Evolutionary conservation across 2,797 vertebrate species (phyloP).

Genomic region (Tinamus major): DNA sequence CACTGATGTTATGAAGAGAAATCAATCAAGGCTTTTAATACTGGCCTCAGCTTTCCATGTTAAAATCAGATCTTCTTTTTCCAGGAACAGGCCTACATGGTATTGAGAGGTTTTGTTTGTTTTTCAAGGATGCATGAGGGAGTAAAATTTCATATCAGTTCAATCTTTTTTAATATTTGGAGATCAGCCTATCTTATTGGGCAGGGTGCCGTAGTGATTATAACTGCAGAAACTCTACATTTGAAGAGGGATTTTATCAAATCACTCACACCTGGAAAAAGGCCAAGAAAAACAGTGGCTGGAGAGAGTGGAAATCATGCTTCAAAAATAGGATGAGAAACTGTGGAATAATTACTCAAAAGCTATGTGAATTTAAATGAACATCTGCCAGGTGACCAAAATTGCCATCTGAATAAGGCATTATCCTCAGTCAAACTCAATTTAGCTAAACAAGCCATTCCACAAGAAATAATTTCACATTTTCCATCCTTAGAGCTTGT

Average conservation of each 20-base stretch:
- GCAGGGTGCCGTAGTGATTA: conserved; percentile 19
- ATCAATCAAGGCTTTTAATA: neutral
- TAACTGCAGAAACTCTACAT: conserved; percentile 34
- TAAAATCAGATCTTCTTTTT: conserved; percentile 22
- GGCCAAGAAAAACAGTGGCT: conserved; percentile 44
- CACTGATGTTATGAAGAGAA: neutral
- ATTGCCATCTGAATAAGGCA: conserved; percentile 58
- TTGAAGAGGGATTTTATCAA: conserved; percentile 51
- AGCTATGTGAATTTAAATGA: neutral
- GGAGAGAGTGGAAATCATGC: conserved; percentile 27
- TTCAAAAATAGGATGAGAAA: conserved; percentile 42
- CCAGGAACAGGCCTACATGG: conserved; percentile 8
- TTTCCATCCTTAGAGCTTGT: conserved; percentile 37
- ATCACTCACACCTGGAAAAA: conserved; percentile 32
- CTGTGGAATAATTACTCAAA: conserved; percentile 54
- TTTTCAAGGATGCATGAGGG: conserved; percentile 37
- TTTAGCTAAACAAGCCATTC: conserved; percentile 45
- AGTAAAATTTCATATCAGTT: conserved; percentile 28
- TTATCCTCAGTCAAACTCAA: conserved; percentile 31
- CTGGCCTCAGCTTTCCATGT: neutral
- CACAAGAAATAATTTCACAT: conserved; percentile 43
- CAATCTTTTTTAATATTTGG: conserved; percentile 46
- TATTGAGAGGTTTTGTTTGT: neutral
- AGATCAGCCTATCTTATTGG: conserved; percentile 51
- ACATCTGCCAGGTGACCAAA: conserved; percentile 46